Base-by-base conservation (phyloP, 2,797 vertebrate genomes). In the Anguilla marmorata region DNA sequence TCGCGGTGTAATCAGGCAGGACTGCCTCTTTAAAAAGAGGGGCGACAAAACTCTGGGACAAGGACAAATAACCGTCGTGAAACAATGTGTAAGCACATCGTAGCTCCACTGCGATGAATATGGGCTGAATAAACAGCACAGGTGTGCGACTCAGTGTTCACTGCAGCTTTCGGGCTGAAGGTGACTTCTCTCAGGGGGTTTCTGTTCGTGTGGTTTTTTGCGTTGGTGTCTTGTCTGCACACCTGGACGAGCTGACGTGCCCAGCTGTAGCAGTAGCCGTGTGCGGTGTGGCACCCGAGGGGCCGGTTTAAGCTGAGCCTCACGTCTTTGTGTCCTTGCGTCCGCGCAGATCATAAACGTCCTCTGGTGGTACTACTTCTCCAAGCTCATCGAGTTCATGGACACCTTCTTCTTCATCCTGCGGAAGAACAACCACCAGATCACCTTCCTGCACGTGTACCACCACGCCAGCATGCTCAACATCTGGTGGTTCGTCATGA, bases 401-500 rank as follows among this genome's bases (percentile, higher is more conserved):
- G 99, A 99, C 94, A 99, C 99, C 21, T 96, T 99, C 92, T 99
- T 99, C 95, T 99, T 99, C 94, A 97, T 99, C 91, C 94, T 99
- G 89, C 96, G 98, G 52, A 99, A 99, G 94, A 99, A 99, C 94
- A 97, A 97, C 93, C 97, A 99, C 92, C 98, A 99, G 96, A 97
- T 99, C 94, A 99, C 98, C 0, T 96, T 99, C 90, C 97, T 99
- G 84, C 99, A 99, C 37, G 95, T 99, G 91, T 99, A 98, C 94
- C 99, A 99, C 91, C 99, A 99, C 0, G 96, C 96, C 24, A 96
- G 95, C 72, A 99, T 99, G 98, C 93, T 97, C 84, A 99, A 98
- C 93, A 99, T 99, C 94, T 99, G 99, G 99, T 99, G 99, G 99
- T 99, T 99, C 63, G 99, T 98, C 89, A 97, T 99, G 97, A 99